These are phyloP conservation scores for Dendrolimus houi DNA, from an alignment of 2,888 invertebrate species.

Conservation along the genomic window DNA sequence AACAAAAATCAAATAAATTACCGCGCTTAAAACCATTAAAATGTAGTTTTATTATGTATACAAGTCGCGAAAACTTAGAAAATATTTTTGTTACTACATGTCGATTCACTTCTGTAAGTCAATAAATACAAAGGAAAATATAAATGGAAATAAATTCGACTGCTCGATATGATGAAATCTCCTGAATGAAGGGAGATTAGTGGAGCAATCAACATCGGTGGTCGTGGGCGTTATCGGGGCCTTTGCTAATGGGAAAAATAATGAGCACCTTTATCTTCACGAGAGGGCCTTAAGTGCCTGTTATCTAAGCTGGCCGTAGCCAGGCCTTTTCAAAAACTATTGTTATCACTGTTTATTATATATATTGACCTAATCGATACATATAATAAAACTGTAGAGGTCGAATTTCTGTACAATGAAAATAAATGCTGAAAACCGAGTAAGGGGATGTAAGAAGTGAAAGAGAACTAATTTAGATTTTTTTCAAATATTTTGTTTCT, in stretches of 20 bases:
- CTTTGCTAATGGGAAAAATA: slow-evolving; percentile 10
- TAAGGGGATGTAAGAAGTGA: too few relatives aligned
- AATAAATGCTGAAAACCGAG: too few relatives aligned
- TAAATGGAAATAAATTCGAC: not conserved
- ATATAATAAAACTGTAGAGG: too few relatives aligned
- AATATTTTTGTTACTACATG: too few relatives aligned
- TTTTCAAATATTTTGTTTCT: too few relatives aligned
- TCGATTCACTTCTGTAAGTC: not conserved
- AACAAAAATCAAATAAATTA: too few relatives aligned
- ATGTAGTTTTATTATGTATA: too few relatives aligned
- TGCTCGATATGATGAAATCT: not conserved
- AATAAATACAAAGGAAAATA: not conserved
- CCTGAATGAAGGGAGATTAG: slow-evolving; percentile 7
- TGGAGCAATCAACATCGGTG: slow-evolving; percentile 8
- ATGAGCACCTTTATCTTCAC: slow-evolving; percentile 7
- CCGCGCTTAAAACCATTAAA: too few relatives aligned
- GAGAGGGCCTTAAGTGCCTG: not conserved
- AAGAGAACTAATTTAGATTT: too few relatives aligned
- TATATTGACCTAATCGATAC: too few relatives aligned
- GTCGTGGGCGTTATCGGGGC: slow-evolving; percentile 6
- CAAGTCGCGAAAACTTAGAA: too few relatives aligned
- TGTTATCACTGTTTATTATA: not conserved
- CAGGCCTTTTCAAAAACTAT: not conserved
- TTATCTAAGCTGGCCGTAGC: not conserved
- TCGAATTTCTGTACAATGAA: too few relatives aligned